Evolutionary conservation across 2,888 invertebrate genomes (phyloP).

Genomic region (Tipula vernalis): DNA sequence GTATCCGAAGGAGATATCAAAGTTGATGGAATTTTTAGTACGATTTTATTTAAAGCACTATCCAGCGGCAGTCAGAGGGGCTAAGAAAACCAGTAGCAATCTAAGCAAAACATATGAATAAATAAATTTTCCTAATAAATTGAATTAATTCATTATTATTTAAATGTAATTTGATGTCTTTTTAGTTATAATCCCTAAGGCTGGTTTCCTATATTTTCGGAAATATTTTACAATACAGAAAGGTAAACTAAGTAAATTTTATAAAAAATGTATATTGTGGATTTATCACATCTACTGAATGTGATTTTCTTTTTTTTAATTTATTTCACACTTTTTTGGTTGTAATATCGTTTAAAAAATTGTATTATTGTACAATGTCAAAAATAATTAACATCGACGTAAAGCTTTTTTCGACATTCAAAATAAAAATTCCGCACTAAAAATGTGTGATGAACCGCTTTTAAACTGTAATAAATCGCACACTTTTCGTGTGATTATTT

Average conservation of each 20-base stretch:
- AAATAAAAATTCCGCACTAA: background rate
- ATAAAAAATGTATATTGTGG: no score
- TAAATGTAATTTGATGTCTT: background rate
- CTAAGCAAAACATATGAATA: background rate
- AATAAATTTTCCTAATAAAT: background rate
- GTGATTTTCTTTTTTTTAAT: background rate
- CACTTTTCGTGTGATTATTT: background rate
- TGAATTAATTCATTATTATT: background rate
- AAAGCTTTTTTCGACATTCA: no score
- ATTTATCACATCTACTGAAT: no score
- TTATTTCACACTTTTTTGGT: background rate
- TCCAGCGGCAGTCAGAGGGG: background rate
- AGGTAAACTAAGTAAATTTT: no score
- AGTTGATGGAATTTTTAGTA: background rate
- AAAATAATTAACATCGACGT: background rate
- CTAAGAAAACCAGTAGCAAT: background rate
- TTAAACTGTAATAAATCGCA: background rate
- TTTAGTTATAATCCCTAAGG: background rate
- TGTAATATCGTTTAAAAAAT: background rate
- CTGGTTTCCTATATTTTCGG: background rate
- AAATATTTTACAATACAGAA: no score
- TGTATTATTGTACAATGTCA: background rate
- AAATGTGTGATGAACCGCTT: background rate
- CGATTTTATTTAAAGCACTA: background rate
- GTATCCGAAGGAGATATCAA: background rate